Evolutionary conservation across 2,797 vertebrate genomes (phyloP).

Genomic region (Eulemur albifrons): DNA sequence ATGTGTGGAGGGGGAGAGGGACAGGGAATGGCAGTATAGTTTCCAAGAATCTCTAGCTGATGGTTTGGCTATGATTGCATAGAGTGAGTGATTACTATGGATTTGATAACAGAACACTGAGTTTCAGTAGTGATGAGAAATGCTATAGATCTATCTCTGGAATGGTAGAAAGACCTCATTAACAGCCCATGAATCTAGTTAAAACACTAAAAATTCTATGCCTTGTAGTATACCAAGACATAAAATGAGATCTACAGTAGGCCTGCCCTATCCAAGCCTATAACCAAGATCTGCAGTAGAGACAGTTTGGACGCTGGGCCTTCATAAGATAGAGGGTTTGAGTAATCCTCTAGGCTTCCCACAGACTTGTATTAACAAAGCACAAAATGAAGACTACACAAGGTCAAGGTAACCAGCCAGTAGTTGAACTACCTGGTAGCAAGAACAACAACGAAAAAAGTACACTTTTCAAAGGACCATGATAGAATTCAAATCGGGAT

Average conservation of each 20-base stretch:
- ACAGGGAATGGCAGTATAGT: neutral
- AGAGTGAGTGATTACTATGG: neutral
- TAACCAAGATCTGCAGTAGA: neutral
- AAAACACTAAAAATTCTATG: neutral
- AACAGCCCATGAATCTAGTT: neutral
- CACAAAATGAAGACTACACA: neutral
- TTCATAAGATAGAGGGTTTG: neutral
- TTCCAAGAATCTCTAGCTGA: neutral
- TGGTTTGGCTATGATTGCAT: neutral
- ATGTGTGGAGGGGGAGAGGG: no score
- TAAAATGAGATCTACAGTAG: neutral
- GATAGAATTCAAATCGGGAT: neutral
- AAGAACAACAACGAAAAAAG: neutral
- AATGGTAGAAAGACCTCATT: neutral
- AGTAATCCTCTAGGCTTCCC: neutral
- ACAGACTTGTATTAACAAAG: neutral
- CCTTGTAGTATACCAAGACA: neutral
- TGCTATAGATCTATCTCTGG: neutral
- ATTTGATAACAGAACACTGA: neutral
- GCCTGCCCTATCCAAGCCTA: neutral
- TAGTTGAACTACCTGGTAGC: neutral
- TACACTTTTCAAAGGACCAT: neutral
- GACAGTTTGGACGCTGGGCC: neutral
- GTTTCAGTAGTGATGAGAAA: neutral
- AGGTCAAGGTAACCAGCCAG: neutral